Base-by-base conservation (phyloP, 2,113 vertebrate genomes). In the Hepsetus odoe region DNA sequence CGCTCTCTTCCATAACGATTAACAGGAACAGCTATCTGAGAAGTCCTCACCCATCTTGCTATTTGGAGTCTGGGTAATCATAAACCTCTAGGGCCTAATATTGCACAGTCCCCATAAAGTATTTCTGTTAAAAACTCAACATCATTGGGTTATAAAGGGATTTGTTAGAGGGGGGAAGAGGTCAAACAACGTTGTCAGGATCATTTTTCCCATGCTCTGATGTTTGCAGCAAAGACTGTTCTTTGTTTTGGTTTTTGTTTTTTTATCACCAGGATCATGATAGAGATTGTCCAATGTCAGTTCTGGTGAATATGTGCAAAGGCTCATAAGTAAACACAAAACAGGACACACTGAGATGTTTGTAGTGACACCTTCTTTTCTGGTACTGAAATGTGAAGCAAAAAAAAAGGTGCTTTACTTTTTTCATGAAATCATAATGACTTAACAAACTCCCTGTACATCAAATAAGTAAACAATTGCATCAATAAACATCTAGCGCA, bases 401-500 rank as follows among this genome's bases (percentile, higher is more conserved):
- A 53, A 26, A 44, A 22, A 6, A 13, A 16, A 64, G 51, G 53
- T 67, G 5, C 53, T 75, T n/a, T 40, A 66, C 30, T 53, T 44
- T 73, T 69, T 38, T 80, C 33, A 51, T 49, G 74, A 85, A 78
- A 73, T 53, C 58, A 56, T 67, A 87, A 84, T 86, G 90, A 66
- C 80, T 78, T 61, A 79, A 84, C 83, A 87, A 86, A 86, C 83
- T 85, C 58, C 77, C 85, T 30, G 88, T 86, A 84, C 84, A 85
- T 82, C 79, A 90, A 92, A 92, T 93, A 92, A 91, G 93, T 93
- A 90, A 94, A 93, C 92, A 93, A 91, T 91, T 92, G 90, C 90
- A 88, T 92, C 91, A 93, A 93, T 93, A 92, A 93, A 91, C 89
- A 93, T 72, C 84, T 85, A 88, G 85, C 88, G 68, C 86, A 87